Evolutionary conservation across 2,113 vertebrate genomes (phyloP).

Genomic region (Mustela nigripes): DNA sequence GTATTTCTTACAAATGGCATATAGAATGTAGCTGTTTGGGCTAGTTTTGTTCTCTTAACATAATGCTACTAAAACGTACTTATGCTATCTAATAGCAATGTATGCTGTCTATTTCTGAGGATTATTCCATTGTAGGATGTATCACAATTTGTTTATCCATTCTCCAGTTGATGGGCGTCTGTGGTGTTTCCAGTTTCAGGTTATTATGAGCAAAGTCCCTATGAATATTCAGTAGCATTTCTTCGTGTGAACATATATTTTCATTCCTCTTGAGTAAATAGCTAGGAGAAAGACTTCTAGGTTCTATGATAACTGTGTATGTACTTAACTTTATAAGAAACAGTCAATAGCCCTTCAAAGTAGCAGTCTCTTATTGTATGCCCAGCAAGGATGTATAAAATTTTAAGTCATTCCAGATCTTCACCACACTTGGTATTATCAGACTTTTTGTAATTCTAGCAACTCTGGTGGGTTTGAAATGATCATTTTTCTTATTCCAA

Average conservation of each 20-base stretch:
- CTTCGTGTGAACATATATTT: neutral
- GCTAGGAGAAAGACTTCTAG: neutral
- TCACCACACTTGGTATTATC: neutral
- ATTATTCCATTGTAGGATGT: neutral
- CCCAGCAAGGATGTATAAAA: neutral
- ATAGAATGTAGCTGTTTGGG: neutral
- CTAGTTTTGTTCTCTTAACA: neutral
- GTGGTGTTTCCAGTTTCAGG: neutral
- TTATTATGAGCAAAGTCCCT: neutral
- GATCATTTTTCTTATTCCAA: neutral
- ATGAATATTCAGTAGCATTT: neutral
- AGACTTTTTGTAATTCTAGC: neutral
- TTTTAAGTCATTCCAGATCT: neutral
- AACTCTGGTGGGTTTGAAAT: neutral
- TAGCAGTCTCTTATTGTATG: neutral
- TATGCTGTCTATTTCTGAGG: neutral
- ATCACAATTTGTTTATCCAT: neutral
- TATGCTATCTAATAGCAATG: neutral
- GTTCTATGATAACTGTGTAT: neutral
- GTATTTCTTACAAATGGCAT: neutral
- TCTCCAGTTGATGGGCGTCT: neutral
- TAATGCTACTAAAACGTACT: neutral
- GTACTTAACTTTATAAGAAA: neutral
- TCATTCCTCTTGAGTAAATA: neutral
- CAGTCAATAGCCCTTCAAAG: neutral